phyloP scores from a whole-genome alignment of 2,113 vertebrate species.

The Grus americana region DNA sequence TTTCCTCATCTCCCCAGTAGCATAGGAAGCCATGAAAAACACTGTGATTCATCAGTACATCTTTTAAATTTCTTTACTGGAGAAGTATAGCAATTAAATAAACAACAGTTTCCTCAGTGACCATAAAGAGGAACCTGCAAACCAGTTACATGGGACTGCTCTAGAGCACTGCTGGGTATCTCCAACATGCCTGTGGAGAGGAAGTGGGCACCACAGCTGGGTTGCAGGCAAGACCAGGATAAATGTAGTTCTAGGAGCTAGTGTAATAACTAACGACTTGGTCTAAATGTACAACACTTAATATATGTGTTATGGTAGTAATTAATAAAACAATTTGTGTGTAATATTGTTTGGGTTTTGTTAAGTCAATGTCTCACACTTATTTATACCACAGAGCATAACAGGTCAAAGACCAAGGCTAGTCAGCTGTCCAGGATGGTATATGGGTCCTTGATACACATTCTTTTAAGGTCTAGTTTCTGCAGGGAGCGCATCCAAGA shows the following conservation, averaged over 20 bases:
- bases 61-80: background rate
- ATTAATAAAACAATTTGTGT: background rate
- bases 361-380: background rate
- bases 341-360: background rate
- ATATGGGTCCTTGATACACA: background rate
- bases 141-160: background rate
- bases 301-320: background rate
- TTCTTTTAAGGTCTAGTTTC: background rate
- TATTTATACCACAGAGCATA: accelerated
- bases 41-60: background rate
- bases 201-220: background rate
- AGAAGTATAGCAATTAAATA: background rate
- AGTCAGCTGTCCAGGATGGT: background rate
- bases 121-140: background rate
- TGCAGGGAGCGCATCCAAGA: accelerated
- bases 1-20: background rate
- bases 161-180: background rate
- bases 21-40: background rate
- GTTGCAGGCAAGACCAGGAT: background rate
- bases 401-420: background rate
- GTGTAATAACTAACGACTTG: background rate
- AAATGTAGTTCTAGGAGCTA: background rate
- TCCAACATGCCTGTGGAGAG: background rate
- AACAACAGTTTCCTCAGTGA: background rate
- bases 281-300: background rate